Evolutionary conservation across 2,113 vertebrate genomes (phyloP), one percentile per base, ranked within the genome.

Genomic region (Pteruthius melanotis): DNA sequence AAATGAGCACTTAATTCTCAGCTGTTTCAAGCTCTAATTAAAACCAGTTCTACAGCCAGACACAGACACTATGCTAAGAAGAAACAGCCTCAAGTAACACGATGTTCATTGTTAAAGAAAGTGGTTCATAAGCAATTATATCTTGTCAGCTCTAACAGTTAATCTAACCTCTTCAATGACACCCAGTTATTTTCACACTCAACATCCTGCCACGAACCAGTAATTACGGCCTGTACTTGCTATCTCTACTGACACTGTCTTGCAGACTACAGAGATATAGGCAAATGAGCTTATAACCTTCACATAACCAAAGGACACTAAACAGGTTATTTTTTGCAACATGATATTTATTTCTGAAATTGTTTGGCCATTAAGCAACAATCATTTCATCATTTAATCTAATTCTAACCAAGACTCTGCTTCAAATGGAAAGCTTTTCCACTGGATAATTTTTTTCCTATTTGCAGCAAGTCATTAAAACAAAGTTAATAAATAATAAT

Each of bases 111-210:
- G 95, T 88, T 95, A 93, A 90, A 93, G 75, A 91, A 91, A 95
- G 81, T 54, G n/a, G 70, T 65, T 93, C 95, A 94, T 89, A 95
- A 97, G 93, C 95, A 97, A 98, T 98, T 98, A 96, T 97, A 98
- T 97, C 97, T 97, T 97, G 97, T 98, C 98, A 98, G 79, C 77
- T 96, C 79, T 94, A 94, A 89, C 93, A 94, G 94, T 96, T 97
- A 96, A 97, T 97, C 96, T 97, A 97, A 97, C 97, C 96, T 97
- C 95, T 97, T 93, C 89, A 96, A 37, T 95, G 97, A 98, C 97
- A 98, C 93, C 76, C 90, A 94, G 94, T 96, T 97, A 98, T 98
- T 98, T 97, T 97, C 94, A 96, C 89, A 95, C 95, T 96, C 97
- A 92, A 90, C 96, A 96, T 94, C 89, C 81, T 84, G 94, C 90